phyloP scores from a whole-genome alignment of 2,888 invertebrate species.

The Mystacides longicornis region DNA sequence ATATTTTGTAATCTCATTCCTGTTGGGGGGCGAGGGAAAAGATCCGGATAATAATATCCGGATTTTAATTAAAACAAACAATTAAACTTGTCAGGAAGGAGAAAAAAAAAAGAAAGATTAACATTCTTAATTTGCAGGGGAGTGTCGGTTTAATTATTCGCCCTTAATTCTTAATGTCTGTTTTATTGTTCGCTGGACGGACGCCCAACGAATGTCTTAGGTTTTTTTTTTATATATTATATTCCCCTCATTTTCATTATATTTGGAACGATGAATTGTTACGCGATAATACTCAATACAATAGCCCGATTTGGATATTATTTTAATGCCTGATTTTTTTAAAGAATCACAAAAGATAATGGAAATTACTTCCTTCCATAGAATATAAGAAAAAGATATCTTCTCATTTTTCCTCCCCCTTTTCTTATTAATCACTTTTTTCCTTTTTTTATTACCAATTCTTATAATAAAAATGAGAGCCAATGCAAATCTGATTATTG shows the following conservation, averaged over 20 bases:
- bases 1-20: constrained; percentile 15
- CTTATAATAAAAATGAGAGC: neutral
- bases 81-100: constrained; percentile 24
- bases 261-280: neutral
- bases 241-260: neutral
- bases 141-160: constrained; percentile 25
- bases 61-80: constrained; percentile 27
- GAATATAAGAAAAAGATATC: too few relatives aligned
- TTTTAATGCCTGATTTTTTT: constrained; percentile 2
- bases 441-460: neutral
- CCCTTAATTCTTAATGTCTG: constrained; percentile 20
- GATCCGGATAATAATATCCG: constrained; percentile 8
- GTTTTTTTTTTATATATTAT: neutral
- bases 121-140: constrained; percentile 21
- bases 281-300: neutral
- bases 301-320: too few relatives aligned
- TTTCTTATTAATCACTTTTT: constrained; percentile 1
- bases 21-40: constrained; percentile 6
- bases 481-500: too few relatives aligned
- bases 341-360: constrained; percentile 1
- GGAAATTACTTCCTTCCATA: neutral
- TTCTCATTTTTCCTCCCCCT: too few relatives aligned
- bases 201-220: neutral
- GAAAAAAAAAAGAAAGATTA: constrained; percentile 23
- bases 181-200: constrained; percentile 13